Evolutionary conservation across 2,113 vertebrate species (phyloP).

Genomic region (Oreocharis arfaki): DNA sequence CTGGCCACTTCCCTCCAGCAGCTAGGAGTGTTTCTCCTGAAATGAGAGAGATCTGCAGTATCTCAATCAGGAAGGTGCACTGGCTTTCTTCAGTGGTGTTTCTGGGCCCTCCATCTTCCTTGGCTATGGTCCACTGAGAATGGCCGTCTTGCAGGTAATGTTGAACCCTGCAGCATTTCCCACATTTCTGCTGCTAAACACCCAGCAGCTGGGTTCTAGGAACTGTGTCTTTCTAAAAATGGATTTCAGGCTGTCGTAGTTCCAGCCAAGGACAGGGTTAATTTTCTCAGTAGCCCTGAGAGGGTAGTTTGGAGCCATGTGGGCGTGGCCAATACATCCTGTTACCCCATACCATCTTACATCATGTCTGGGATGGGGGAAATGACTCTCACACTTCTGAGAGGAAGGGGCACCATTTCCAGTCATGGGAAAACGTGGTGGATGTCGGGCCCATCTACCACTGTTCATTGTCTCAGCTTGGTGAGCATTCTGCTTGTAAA

Average conservation of each 20-base stretch:
- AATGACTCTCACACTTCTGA: neutral
- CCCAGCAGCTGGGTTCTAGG: neutral
- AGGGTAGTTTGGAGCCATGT: neutral
- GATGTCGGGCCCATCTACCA: too few relatives aligned
- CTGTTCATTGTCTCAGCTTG: neutral
- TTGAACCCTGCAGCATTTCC: neutral
- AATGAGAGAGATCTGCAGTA: neutral
- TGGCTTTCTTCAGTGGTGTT: neutral
- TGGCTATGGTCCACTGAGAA: neutral
- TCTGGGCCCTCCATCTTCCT: neutral
- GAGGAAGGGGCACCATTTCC: neutral
- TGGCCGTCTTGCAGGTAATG: neutral
- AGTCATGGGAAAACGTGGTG: rapidly evolving
- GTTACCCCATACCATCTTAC: neutral
- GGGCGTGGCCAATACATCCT: rapidly evolving
- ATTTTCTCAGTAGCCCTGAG: neutral
- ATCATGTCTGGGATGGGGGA: too few relatives aligned
- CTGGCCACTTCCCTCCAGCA: neutral
- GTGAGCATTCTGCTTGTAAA: neutral
- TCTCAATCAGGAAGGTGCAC: neutral
- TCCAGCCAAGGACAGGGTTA: neutral
- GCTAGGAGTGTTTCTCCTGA: neutral
- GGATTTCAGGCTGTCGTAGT: neutral
- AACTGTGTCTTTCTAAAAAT: neutral
- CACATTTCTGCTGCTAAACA: neutral